Evolutionary conservation across 2,888 invertebrate genomes (phyloP), one percentile per base, ranked within the genome.

Genomic region (Drosophila trichaetosa): DNA sequence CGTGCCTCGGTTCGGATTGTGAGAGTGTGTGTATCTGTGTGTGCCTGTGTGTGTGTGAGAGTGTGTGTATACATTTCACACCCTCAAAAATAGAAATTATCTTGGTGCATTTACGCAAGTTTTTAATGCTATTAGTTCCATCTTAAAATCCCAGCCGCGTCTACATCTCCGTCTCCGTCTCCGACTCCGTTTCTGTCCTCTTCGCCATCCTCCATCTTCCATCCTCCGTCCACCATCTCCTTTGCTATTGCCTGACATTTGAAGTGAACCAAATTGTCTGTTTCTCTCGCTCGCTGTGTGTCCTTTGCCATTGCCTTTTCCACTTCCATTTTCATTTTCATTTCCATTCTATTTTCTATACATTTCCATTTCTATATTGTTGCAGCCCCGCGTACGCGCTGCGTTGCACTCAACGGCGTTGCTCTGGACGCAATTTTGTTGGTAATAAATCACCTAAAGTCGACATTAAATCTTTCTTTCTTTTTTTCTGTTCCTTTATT

Each of bases 361-460:
- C 75, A 70, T 72, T 65, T 78, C 70, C 79, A 80, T 83, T 82
- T 77, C 68, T 76, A 82, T 82, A 74, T 79, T 79, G 85, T 70
- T 73, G 74, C 76, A 69, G 73, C 65, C 68, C 65, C 72, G 69
- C 71, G 57, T 52, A 61, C 74, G 64, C 64, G 65, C 62, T 71
- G 83, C 67, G 74, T 76, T 87, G 84, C 90, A 89, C 82, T 83
- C 89, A 78, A 71, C 85, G 73, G 64, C 70, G 77, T 64, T 67
- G 72, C 80, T 76, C 77, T 91, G 89, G 88, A 91, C 91, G 91
- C 91, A 92, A 91, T 91, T 92, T 90, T 91, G 87, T 89, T 90
- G 87, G 91, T 90, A 92, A 91, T 91, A 91, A 91, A 91, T 91
- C 91, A 91, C 92, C 90, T 82, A 92, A 91, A 91, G 91, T 89